A percentile compares a stretch with the other conserved stretches of the same genome.
Evolutionary conservation across 2,888 invertebrate genomes (phyloP).

Genomic region (Sinopyrophorus schimmeli): DNA sequence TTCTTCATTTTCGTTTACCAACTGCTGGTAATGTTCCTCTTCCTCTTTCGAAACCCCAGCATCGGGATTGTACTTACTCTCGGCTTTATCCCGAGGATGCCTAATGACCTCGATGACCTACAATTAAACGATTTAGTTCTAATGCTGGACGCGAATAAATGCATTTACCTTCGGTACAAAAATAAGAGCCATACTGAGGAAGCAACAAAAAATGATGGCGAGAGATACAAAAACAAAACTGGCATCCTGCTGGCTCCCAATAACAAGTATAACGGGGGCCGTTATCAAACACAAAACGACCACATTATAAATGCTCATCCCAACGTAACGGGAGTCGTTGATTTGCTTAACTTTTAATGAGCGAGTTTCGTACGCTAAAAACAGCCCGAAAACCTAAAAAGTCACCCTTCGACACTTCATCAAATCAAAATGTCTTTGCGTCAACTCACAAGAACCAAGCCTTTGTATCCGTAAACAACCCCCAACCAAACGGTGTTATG

Average conservation of each 20-base stretch:
- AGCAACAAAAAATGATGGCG: slow-evolving; percentile 97
- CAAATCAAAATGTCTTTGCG: background rate
- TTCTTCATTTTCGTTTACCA: slow-evolving; percentile 94
- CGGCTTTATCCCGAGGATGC: slow-evolving; percentile 85
- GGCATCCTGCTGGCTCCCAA: slow-evolving; percentile 96
- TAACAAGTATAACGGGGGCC: slow-evolving; percentile 96
- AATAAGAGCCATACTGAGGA: slow-evolving; percentile 97
- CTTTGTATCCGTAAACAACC: slow-evolving; percentile 95
- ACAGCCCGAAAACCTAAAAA: slow-evolving; percentile 84
- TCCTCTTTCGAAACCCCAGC: slow-evolving; percentile 84
- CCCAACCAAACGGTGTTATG: slow-evolving; percentile 96
- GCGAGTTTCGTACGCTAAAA: slow-evolving; percentile 97
- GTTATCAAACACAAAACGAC: slow-evolving; percentile 97
- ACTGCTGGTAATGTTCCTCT: slow-evolving; percentile 91
- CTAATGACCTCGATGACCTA: slow-evolving; percentile 88
- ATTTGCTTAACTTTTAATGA: slow-evolving; percentile 96
- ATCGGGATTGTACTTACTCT: slow-evolving; percentile 86
- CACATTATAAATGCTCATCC: slow-evolving; percentile 99
- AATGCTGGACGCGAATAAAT: background rate
- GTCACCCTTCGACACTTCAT: background rate
- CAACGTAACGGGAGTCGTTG: slow-evolving; percentile 97
- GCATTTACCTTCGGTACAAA: slow-evolving; percentile 94
- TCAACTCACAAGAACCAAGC: slow-evolving; percentile 72
- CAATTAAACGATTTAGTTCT: slow-evolving; percentile 11
- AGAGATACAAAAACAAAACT: slow-evolving; percentile 95